Percentiles rank a stretch among this genome's conserved stretches.
phyloP scores from a whole-genome alignment of 1,140 invertebrate species.

The Tetragonula clypearis region DNA sequence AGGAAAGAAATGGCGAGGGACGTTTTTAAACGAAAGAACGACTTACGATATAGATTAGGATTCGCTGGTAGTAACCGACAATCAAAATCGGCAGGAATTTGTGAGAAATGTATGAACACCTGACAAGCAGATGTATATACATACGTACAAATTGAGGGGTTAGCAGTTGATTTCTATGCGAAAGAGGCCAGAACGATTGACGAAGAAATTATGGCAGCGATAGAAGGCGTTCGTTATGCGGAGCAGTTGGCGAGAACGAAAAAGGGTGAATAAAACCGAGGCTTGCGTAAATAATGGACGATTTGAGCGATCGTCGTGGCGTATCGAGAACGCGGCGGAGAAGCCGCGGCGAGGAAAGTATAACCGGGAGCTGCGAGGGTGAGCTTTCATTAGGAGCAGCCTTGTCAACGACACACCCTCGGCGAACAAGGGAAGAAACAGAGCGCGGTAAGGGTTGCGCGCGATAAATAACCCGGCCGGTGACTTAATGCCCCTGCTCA shows the following conservation, averaged over 20 bases:
- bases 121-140: not conserved
- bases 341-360: constrained; percentile 35
- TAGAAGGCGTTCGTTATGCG: constrained; percentile 12
- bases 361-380: constrained; percentile 33
- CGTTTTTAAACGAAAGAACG: no score
- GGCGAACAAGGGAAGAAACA: constrained; percentile 49
- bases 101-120: not conserved
- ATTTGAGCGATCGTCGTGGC: constrained; percentile 54
- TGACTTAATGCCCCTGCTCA: constrained; percentile 64
- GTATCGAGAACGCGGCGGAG: constrained; percentile 31
- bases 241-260: not conserved
- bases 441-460: constrained; percentile 61
- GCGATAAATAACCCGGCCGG: constrained; percentile 68
- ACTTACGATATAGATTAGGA: not conserved
- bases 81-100: not conserved
- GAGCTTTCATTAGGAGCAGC: constrained; percentile 69
- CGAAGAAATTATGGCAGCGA: not conserved
- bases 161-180: no score
- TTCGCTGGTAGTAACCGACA: not conserved
- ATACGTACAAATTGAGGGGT: not conserved
- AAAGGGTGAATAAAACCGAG: constrained; percentile 42
- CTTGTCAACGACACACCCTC: constrained; percentile 70
- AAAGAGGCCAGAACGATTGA: not conserved
- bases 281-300: constrained; percentile 48
- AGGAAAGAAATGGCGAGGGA: no score